phyloP scores from a whole-genome alignment of 2,113 vertebrate genomes.

The Hypomesus transpacificus region DNA sequence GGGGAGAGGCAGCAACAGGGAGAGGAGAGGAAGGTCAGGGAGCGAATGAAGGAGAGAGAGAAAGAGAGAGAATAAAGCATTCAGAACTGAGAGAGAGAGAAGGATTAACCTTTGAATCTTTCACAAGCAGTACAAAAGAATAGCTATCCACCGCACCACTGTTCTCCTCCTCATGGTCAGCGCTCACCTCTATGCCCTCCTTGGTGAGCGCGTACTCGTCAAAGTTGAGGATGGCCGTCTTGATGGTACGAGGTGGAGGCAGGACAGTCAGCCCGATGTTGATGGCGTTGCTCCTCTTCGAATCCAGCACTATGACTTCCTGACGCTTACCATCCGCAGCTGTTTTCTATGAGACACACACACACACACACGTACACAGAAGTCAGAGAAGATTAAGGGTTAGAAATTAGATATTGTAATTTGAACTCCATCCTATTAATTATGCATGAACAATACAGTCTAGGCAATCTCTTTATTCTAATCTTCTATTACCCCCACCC shows the following conservation, averaged over 20 bases:
- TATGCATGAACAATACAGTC: conserved; percentile 5
- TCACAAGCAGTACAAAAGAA: too few species aligned
- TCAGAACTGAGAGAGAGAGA: background rate
- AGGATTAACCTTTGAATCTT: background rate
- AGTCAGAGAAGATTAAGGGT: conserved; percentile 33
- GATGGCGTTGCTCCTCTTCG: conserved; percentile 95
- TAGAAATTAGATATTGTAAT: conserved; percentile 8
- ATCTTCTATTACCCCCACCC: too few species aligned
- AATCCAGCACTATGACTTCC: conserved; percentile 94
- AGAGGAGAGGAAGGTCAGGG: background rate
- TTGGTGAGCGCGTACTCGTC: conserved; percentile 98
- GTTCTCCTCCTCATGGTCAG: background rate
- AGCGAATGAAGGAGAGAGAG: background rate
- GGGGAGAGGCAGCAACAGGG: background rate
- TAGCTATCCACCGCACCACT: background rate
- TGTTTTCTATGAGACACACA: conserved; percentile 77
- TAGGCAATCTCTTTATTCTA: background rate
- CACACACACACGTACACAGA: conserved; percentile 30
- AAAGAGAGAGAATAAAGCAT: background rate
- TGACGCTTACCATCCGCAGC: conserved; percentile 91
- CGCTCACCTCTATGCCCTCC: conserved; percentile 93
- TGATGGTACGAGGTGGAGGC: conserved; percentile 94
- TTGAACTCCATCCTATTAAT: too few species aligned
- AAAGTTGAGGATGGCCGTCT: conserved; percentile 96
- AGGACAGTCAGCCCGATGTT: conserved; percentile 96